Percentiles rank a stretch among this genome's conserved stretches.
These are phyloP conservation scores for Nephrotoma flavescens DNA, from an alignment of 2,888 invertebrate species.

Conservation along the genomic window DNA sequence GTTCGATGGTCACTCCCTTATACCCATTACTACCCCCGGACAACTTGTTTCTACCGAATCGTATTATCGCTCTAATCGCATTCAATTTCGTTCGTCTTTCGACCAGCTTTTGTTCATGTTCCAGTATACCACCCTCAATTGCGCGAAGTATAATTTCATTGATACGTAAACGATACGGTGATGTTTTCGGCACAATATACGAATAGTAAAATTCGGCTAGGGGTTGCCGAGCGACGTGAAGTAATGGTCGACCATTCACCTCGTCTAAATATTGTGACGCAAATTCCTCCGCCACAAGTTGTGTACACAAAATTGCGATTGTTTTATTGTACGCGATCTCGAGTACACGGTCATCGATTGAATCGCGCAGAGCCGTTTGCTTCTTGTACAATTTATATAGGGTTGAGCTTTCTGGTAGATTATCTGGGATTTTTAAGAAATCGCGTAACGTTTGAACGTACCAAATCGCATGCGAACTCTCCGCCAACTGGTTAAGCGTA, in stretches of 20 bases:
- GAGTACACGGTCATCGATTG: neutral
- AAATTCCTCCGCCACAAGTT: neutral
- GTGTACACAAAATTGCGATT: neutral
- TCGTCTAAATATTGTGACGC: neutral
- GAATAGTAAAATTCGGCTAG: neutral
- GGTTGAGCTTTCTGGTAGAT: neutral
- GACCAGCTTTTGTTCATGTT: neutral
- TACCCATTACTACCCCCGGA: neutral
- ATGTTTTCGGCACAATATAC: constrained; percentile 2
- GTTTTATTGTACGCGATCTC: neutral
- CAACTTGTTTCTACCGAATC: neutral
- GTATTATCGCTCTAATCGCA: neutral
- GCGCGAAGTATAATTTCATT: neutral
- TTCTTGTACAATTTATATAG: neutral
- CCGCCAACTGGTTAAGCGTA: neutral
- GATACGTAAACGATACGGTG: neutral
- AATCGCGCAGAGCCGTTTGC: neutral
- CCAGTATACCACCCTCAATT: neutral
- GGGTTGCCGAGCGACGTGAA: neutral
- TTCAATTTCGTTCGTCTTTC: neutral
- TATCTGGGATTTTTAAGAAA: neutral
- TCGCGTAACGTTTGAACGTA: neutral
- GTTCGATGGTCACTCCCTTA: neutral
- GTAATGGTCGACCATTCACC: neutral
- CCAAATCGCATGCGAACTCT: neutral